phyloP scores from a whole-genome alignment of 2,113 vertebrate species.

The Tragelaphus scriptus region DNA sequence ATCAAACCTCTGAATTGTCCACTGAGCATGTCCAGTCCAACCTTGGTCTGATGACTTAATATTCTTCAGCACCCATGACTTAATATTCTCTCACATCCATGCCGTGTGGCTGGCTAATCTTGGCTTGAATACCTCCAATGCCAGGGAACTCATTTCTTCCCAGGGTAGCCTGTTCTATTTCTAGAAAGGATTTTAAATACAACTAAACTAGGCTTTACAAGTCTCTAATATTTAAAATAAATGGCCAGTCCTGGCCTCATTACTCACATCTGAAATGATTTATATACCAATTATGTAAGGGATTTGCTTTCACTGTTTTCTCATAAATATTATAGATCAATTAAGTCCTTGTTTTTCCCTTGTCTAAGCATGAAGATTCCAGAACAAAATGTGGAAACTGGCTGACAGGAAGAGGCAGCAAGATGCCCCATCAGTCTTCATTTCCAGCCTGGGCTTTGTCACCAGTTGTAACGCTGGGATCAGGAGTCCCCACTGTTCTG shows the following conservation, averaged over 20 bases:
- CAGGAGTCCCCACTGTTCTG: not conserved
- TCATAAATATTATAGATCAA: slow-evolving; percentile 69
- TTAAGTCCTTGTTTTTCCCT: slow-evolving; percentile 43
- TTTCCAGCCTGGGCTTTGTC: not conserved
- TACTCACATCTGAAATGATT: slow-evolving; percentile 73
- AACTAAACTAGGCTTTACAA: slow-evolving; percentile 59
- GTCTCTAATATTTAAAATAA: slow-evolving; percentile 68
- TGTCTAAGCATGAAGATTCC: not conserved
- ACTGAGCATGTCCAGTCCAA: not conserved
- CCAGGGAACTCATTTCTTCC: not conserved
- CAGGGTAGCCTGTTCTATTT: not conserved
- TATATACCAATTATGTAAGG: slow-evolving; percentile 72
- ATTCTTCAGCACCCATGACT: not conserved
- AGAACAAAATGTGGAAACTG: not conserved
- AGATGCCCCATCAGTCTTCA: not conserved
- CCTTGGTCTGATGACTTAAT: not conserved
- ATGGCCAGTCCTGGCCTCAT: slow-evolving; percentile 62
- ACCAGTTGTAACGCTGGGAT: not conserved
- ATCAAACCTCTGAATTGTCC: not conserved
- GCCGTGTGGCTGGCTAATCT: fast-evolving
- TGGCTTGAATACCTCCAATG: not conserved
- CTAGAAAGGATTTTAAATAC: slow-evolving; percentile 62
- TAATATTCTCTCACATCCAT: not conserved
- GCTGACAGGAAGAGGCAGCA: not conserved
- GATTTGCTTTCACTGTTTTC: slow-evolving; percentile 69